These are phyloP conservation scores for Metopolophium dirhodum DNA, from an alignment of 1,140 invertebrate species.

Conservation along the genomic window DNA sequence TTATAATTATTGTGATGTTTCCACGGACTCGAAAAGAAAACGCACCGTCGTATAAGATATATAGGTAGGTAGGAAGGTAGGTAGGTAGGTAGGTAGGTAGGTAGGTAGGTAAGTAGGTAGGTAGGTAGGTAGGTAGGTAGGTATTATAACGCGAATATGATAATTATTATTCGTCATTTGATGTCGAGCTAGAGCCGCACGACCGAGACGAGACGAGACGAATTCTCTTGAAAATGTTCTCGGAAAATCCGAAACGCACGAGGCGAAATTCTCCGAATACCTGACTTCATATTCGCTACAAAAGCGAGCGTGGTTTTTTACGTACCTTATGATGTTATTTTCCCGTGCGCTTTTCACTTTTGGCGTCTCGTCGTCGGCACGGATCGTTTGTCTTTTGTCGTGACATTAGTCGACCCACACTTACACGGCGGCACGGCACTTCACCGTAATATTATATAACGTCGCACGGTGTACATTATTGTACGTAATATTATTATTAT, in stretches of 20 bases:
- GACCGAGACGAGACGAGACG: background rate
- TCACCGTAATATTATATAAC: background rate
- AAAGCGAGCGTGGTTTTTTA: background rate
- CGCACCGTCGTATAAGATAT: background rate
- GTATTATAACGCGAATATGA: background rate
- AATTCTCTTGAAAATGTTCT: background rate
- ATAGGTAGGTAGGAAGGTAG: no score
- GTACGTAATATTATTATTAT: no score
- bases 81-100: no score
- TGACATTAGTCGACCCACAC: constrained; percentile 29
- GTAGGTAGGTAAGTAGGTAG: no score
- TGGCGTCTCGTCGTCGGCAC: background rate
- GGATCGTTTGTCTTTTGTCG: constrained; percentile 4
- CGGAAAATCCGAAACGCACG: background rate
- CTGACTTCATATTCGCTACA: background rate
- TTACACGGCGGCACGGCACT: background rate
- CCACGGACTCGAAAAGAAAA: background rate
- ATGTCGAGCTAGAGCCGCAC: background rate
- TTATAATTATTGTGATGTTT: background rate
- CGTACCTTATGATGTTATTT: background rate
- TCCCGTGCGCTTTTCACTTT: background rate
- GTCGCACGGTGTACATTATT: background rate
- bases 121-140: no score
- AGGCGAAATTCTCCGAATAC: background rate
- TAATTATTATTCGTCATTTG: background rate